Evolutionary conservation across 2,888 invertebrate species (phyloP), one percentile per base, ranked within the genome.

Genomic region (Andrena haemorrhoa): DNA sequence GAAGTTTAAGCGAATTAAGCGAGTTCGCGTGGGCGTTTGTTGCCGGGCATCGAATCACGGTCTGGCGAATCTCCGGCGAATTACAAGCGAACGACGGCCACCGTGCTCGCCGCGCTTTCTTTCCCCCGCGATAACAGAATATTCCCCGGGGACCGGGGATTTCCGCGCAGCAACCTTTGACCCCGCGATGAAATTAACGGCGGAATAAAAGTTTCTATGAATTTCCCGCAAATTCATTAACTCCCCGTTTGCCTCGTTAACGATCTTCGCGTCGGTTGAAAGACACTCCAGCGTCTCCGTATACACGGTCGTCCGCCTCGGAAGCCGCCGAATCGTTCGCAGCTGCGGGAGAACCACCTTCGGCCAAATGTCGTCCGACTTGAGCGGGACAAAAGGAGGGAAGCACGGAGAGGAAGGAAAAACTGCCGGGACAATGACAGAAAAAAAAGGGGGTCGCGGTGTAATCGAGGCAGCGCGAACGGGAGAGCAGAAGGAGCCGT

Each of bases 1-100:
- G 29, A 77, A 82, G 75, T 85, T 81, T 77, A 82, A 85, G 77
- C 81, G 81, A 84, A 84, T 84, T 81, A 84, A 61, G 75, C 35
- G 79, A 84, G 72, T 47, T 77, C 60, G 73, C 47, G 47, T 23
- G 10, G 61, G 49, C 49, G 71, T 75, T 76, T 71, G 70, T 79
- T 66, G 71, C 61, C 60, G 65, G 35, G 29, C 51, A 73, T 65
- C 65, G 65, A 58, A 53, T 75, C 33, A 26, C 58, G 31, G 23
- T 4, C 26, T 16, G 26, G 7, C 26, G 51, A 26, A 56, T 56
- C 51, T 16, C 6, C 68, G 68, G 20, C 68, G 33, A 53, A 68
- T 68, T 68, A 53, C 68, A 20, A 53, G 20, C 33, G 16, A 53
- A 56, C 33, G 56, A 41, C 56, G 29, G 35, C 35, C n/a, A 20